A percentile compares a stretch with the other conserved stretches of the same genome.
These are phyloP conservation scores for Scolopax mira DNA, from an alignment of 2,113 vertebrate species.

Conservation along the genomic window DNA sequence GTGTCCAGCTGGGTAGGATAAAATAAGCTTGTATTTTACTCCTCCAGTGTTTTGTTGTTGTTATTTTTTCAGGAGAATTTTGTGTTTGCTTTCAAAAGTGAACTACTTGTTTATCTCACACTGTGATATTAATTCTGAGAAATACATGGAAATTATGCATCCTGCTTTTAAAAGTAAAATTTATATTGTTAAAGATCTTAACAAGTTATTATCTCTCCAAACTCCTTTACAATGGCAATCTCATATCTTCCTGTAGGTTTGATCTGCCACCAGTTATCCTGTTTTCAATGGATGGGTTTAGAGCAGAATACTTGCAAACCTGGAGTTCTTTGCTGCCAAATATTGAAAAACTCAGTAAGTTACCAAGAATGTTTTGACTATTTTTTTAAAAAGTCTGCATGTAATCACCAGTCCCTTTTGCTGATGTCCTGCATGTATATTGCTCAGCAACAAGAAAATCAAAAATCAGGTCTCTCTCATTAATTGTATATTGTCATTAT, in stretches of 20 bases:
- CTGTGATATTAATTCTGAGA: background rate
- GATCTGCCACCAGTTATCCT: slow-evolving; percentile 86
- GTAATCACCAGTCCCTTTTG: background rate
- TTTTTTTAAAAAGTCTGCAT: background rate
- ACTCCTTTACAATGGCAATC: background rate
- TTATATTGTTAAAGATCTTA: background rate
- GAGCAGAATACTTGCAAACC: slow-evolving; percentile 85
- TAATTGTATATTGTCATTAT: background rate
- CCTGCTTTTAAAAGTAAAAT: background rate
- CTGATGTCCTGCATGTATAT: background rate
- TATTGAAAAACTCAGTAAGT: slow-evolving; percentile 91
- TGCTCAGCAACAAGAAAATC: background rate
- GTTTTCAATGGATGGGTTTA: slow-evolving; percentile 94
- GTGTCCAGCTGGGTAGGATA: slow-evolving; percentile 87
- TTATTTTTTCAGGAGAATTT: background rate
- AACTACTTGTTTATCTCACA: background rate
- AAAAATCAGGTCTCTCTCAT: background rate
- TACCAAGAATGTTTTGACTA: background rate
- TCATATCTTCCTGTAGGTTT: slow-evolving; percentile 76
- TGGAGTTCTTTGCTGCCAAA: slow-evolving; percentile 79
- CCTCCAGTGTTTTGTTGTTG: background rate
- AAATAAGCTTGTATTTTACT: background rate
- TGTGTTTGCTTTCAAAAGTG: background rate
- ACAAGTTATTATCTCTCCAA: background rate
- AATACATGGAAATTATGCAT: background rate